Base-by-base conservation (phyloP, 2,888 invertebrate genomes). In the Didymodactylos carnosus region DNA sequence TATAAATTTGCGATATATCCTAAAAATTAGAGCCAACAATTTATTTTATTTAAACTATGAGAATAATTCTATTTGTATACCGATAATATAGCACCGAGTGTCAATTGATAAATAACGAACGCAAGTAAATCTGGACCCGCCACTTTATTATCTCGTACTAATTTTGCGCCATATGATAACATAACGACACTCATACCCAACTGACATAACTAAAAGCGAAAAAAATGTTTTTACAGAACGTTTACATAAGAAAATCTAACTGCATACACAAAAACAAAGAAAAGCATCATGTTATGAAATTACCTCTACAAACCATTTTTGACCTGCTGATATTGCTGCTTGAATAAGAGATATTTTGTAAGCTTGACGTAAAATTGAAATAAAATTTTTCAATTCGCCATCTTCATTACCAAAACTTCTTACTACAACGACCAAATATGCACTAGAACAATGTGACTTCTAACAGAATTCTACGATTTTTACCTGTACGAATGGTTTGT, bases 31-130 rank as follows among this genome's bases (percentile, higher is more conserved):
- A 19, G 35, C 11, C 8, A 35, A 35, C 3, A n/a, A 23, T 10
- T 0, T 2, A 2, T 4, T 35, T 35, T n/a, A 10, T 27, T 27
- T 29, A n/a, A n/a, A n/a, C n/a, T n/a, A n/a, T 16, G 6, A 29
- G 7, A 35, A n/a, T n/a, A 3, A 1, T 27, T 35, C 0, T 53
- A 29, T 16, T 14, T 62, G n/a, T 8, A 35, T 35, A 62, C 62
- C 14, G 10, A 35, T 62, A 62, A 35, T n/a, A 62, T 62, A 11
- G 81, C 80, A 39, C 83, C 83, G 3, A 84, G 78, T 72, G 84
- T 81, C 77, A 83, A 78, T 76, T 84, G 84, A 76, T 84, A 84
- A 10, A 84, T 80, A 49, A 84, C 79, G 78, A 84, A 84, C 0
- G 82, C 81, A 35, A 84, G 80, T 5, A 84, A 77, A 19, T 80